Evolutionary conservation across 2,113 vertebrate species (phyloP).

Genomic region (Oxyruncus cristatus): DNA sequence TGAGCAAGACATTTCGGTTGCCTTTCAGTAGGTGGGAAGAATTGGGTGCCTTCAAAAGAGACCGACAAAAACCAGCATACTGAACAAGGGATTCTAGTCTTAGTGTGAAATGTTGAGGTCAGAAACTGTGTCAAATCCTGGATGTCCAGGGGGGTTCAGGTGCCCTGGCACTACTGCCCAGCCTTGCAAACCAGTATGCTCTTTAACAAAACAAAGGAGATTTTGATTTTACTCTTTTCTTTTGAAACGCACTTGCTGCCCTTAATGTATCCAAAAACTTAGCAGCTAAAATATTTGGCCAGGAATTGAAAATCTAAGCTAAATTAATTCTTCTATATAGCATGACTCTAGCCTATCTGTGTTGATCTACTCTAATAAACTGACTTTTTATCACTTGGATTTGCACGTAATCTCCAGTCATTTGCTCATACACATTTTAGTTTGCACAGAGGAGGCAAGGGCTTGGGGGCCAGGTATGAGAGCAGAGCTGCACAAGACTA

Average conservation of each 20-base stretch:
- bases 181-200: neutral
- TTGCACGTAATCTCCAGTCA: neutral
- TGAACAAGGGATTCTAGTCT: neutral
- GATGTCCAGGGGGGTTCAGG: neutral
- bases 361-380: neutral
- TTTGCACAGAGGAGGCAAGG: neutral
- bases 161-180: neutral
- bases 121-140: neutral
- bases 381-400: neutral
- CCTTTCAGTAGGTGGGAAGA: neutral
- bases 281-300: neutral
- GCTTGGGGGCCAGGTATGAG: fast-evolving
- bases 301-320: neutral
- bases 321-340: neutral
- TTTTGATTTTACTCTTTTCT: neutral
- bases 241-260: neutral
- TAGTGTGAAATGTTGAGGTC: neutral
- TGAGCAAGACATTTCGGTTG: neutral
- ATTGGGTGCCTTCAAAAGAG: neutral
- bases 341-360: neutral
- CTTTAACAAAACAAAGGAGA: neutral
- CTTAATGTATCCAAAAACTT: neutral
- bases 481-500: neutral
- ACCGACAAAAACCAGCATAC: fast-evolving
- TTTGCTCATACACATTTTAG: neutral